Conservation (phyloP, 2,113 vertebrate species). For the Ictalurus punctatus region DNA sequence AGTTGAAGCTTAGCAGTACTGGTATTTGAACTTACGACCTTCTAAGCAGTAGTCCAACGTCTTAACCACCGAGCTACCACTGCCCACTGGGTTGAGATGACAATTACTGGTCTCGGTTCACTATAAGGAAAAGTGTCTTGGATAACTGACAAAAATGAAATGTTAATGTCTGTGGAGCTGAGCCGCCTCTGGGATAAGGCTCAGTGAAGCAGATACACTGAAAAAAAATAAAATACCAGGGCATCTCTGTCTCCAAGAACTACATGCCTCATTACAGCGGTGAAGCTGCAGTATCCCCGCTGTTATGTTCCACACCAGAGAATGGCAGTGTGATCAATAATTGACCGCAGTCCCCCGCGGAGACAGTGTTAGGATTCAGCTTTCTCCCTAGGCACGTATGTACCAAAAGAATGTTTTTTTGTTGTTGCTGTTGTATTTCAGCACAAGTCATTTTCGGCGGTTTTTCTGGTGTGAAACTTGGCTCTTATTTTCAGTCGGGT, state of each 20-base stretch:
- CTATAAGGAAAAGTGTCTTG: neutral
- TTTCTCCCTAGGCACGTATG: neutral
- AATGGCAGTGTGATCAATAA: conserved; percentile 43
- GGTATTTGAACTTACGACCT: too few relatives aligned
- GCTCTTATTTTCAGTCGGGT: neutral
- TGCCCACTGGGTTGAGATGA: neutral
- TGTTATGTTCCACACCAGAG: conserved; percentile 7
- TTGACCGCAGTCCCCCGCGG: neutral
- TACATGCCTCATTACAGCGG: conserved; percentile 28
- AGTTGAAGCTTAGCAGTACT: too few relatives aligned
- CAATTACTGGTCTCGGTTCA: neutral
- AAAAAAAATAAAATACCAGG: neutral
- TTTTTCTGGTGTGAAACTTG: neutral
- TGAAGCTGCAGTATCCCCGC: conserved; percentile 34
- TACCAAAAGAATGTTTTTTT: conserved; percentile 5
- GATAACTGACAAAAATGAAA: neutral
- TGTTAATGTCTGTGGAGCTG: neutral
- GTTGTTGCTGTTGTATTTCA: too few relatives aligned
- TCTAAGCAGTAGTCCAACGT: too few relatives aligned
- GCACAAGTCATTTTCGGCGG: neutral
- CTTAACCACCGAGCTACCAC: too few relatives aligned
- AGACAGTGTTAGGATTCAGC: conserved; percentile 2
- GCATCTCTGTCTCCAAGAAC: neutral
- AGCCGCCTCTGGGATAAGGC: neutral
- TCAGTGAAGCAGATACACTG: conserved; percentile 9